phyloP scores from a whole-genome alignment of 2,888 invertebrate species.

The Philhelius pedissequus region DNA sequence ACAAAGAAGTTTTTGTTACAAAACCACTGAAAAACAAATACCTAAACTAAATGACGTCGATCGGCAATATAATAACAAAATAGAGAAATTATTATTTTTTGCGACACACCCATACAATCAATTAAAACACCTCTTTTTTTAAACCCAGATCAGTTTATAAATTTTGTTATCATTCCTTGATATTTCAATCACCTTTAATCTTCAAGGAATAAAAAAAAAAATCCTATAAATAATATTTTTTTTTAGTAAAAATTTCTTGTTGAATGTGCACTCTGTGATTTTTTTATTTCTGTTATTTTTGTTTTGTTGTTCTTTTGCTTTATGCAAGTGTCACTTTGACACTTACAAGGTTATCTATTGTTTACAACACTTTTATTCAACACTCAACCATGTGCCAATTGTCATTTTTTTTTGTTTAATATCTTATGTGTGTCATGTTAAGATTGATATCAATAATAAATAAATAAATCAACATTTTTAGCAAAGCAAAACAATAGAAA shows the following conservation, averaged over 20 bases:
- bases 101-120: neutral
- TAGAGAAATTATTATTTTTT: neutral
- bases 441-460: constrained; percentile 23
- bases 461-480: neutral
- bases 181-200: neutral
- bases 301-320: neutral
- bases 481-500: constrained; percentile 2
- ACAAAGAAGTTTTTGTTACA: neutral
- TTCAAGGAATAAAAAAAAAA: neutral
- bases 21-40: neutral
- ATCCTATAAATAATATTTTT: neutral
- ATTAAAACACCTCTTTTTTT: neutral
- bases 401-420: neutral
- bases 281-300: neutral
- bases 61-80: neutral
- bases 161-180: neutral
- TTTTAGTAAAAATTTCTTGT: neutral
- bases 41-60: neutral
- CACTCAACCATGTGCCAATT: constrained; percentile 1
- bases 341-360: constrained; percentile 19
- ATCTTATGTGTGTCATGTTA: constrained; percentile 21
- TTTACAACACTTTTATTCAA: constrained; percentile 4
- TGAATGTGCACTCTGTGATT: constrained; percentile 8
- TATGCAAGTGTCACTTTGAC: constrained; percentile 17
- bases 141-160: neutral